Conservation (phyloP, 2,113 vertebrate genomes). For the Chaetorhynchus papuensis region DNA sequence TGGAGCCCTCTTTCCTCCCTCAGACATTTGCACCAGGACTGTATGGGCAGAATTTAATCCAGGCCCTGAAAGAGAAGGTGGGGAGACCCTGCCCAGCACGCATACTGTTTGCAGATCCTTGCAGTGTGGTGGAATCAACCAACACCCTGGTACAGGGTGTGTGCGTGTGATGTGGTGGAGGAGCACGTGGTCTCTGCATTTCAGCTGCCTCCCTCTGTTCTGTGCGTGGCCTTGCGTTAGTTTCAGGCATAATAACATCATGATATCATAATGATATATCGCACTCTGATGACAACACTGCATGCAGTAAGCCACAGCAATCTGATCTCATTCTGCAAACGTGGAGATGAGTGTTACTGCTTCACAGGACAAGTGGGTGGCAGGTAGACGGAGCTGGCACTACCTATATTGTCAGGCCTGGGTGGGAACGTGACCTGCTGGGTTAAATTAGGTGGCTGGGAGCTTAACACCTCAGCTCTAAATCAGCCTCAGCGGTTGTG, state of each 20-base stretch:
- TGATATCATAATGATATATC: conserved; percentile 34
- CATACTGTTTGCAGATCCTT: neutral
- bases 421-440: conserved; percentile 46
- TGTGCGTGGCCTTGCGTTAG: neutral
- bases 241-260: conserved; percentile 31
- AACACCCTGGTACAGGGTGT: neutral
- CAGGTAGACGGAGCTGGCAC: neutral
- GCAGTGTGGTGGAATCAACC: neutral
- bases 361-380: conserved; percentile 13
- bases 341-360: neutral
- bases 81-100: neutral
- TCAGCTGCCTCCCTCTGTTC: neutral
- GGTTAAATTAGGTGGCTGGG: conserved; percentile 24
- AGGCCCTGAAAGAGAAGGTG: neutral
- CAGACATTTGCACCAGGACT: neutral
- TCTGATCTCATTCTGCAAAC: conserved; percentile 40
- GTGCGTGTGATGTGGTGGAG: neutral
- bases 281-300: neutral
- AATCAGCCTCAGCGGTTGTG: neutral
- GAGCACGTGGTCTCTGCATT: neutral
- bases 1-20: neutral
- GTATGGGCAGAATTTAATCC: neutral
- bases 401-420: neutral
- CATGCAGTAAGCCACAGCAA: neutral
- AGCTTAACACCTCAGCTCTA: conserved; percentile 17